Evolutionary conservation across 2,113 vertebrate genomes (phyloP), one percentile per base, ranked within the genome.

Genomic region (Anthoscopus minutus): DNA sequence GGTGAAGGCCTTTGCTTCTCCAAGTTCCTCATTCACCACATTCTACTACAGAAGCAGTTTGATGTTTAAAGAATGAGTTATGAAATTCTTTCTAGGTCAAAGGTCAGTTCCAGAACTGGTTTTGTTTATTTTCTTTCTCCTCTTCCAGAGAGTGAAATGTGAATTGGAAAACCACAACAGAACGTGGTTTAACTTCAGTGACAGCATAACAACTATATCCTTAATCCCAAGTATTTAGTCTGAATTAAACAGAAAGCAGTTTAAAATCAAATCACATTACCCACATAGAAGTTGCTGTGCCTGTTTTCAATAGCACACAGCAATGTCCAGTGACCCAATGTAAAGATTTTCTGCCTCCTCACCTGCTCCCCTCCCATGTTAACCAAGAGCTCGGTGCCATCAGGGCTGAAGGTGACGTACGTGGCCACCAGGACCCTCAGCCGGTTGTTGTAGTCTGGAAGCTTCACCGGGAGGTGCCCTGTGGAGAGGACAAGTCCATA

Each of bases 291-390:
- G 73, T 0, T 18, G 69, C 65, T 87, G 19, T 8, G 23, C 20
- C 40, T 2, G 0, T 53, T 78, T 50, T 7, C 19, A 33, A 9
- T 6, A 60, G 45, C 4, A 24, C 35, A 40, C 18, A 37, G 4
- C 51, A 23, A 25, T 0, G 3, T 19, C 20, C 2, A 20, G 45
- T 16, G 38, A 27, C 19, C 48, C 62, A 35, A 2, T 0, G 13
- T 11, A 51, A 50, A 86, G 61, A 25, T 61, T 23, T 18, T 11
- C 57, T 42, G 18, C 9, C 23, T 11, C 82, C 97, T 25, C 96
- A 99, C 99, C 99, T 99, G 99, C 94, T 99, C 99, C 44, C 99
- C 99, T 51, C 99, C 99, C 99, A 99, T 99, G 98, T 99, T 99
- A 89, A 99, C 99, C 13, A 99, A 96, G 69, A 99, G 98, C 97